Evolutionary conservation across 1,140 invertebrate genomes (phyloP).

Genomic region (Lepidotrigona ventralis): DNA sequence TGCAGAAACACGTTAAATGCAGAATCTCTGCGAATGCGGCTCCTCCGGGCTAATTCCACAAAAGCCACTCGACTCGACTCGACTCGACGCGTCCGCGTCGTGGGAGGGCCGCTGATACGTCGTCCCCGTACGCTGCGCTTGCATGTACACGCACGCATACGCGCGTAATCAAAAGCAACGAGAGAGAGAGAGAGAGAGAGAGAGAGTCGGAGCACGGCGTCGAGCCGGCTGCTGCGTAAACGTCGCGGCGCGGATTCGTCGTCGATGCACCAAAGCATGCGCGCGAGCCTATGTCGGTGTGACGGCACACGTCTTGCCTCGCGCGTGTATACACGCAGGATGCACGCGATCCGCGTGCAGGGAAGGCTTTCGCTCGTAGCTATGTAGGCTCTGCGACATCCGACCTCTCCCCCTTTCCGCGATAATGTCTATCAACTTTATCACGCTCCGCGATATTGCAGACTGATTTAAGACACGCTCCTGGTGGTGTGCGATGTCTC

Average conservation of each 20-base stretch:
- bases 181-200: background rate
- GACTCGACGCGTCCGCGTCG: too few relatives aligned
- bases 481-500: background rate
- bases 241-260: constrained; percentile 25
- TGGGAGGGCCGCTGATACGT: too few relatives aligned
- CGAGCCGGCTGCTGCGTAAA: background rate
- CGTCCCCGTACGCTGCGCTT: too few relatives aligned
- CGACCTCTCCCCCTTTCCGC: constrained; percentile 59
- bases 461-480: constrained; percentile 19
- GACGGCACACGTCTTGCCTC: background rate
- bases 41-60: background rate
- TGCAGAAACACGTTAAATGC: background rate
- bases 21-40: background rate
- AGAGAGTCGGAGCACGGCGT: background rate
- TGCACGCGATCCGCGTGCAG: constrained; percentile 26
- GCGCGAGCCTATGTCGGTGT: background rate
- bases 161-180: background rate
- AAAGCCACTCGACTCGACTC: background rate
- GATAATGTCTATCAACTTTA: constrained; percentile 67
- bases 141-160: background rate
- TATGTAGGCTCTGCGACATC: constrained; percentile 60
- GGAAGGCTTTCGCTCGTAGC: constrained; percentile 18
- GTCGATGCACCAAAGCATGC: constrained; percentile 20
- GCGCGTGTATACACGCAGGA: constrained; percentile 11
- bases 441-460: constrained; percentile 40